A percentile compares a stretch with the other conserved stretches of the same genome.
Conservation (phyloP, 2,888 invertebrate genomes). For the Dasysyrphus albostriatus region DNA sequence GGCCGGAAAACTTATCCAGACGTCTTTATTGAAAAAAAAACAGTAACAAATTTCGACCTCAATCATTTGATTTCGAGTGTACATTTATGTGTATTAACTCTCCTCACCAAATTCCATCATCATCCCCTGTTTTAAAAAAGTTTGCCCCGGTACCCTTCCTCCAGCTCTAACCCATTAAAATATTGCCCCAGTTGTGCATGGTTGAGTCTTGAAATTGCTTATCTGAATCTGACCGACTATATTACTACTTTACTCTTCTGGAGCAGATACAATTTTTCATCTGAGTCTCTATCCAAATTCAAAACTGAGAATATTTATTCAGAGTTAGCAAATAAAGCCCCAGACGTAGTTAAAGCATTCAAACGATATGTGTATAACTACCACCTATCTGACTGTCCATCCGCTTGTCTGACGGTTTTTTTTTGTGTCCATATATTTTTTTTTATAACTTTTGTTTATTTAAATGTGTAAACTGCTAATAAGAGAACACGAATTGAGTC, state of each 20-base stretch:
- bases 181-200: conserved; percentile 50
- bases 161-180: neutral
- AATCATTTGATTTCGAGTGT: conserved; percentile 4
- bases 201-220: conserved; percentile 50
- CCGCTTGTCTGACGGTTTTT: conserved; percentile 52
- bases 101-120: neutral
- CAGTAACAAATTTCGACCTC: neutral
- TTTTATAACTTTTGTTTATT: conserved; percentile 41
- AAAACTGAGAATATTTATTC: conserved; percentile 23
- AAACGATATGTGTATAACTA: neutral
- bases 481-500: conserved; percentile 70
- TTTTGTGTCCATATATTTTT: conserved; percentile 5
- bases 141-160: conserved; percentile 1
- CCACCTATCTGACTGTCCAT: conserved; percentile 37
- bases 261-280: conserved; percentile 1
- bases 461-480: conserved; percentile 70
- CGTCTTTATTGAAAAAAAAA: too few relatives aligned
- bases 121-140: conserved; percentile 1
- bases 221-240: conserved; percentile 7
- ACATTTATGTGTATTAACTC: too few relatives aligned
- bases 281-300: neutral
- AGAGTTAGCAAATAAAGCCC: conserved; percentile 43
- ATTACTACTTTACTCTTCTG: neutral
- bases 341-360: neutral
- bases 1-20: too few relatives aligned